Evolutionary conservation across 1,140 invertebrate species (phyloP).

Genomic region (Drosophila virilis): DNA sequence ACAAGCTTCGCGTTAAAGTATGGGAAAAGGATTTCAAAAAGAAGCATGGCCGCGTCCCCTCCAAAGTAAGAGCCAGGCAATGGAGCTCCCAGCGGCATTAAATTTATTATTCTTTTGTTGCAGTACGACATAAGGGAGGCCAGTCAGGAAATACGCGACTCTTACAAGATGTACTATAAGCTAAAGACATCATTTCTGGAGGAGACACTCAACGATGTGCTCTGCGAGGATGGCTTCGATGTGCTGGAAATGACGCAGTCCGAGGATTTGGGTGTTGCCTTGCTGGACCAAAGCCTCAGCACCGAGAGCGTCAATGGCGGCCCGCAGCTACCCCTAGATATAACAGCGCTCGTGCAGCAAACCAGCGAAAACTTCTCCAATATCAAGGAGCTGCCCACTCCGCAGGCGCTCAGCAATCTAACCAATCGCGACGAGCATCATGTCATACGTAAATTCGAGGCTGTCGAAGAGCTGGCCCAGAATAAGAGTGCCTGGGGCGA

Average conservation of each 20-base stretch:
- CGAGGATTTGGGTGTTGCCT: conserved; percentile 58
- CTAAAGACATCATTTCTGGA: conserved; percentile 90
- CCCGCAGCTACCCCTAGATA: conserved; percentile 64
- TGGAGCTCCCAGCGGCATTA: neutral
- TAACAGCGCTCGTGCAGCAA: conserved; percentile 55
- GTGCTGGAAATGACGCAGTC: conserved; percentile 81
- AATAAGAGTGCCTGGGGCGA: conserved; percentile 86
- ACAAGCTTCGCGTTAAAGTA: conserved; percentile 89
- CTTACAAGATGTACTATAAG: conserved; percentile 92
- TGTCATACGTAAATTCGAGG: conserved; percentile 68
- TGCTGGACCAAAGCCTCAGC: conserved; percentile 30
- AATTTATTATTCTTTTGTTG: neutral
- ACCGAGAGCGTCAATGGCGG: conserved; percentile 56
- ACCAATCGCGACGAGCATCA: conserved; percentile 65
- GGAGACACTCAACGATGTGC: conserved; percentile 87
- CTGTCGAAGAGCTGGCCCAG: conserved; percentile 66
- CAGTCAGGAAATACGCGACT: conserved; percentile 88
- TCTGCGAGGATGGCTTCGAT: conserved; percentile 82
- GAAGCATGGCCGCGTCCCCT: conserved; percentile 88
- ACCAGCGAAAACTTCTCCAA: conserved; percentile 43
- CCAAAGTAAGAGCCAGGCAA: conserved; percentile 86
- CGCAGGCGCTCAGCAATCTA: conserved; percentile 53
- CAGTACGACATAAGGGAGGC: conserved; percentile 92
- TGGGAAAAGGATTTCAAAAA: conserved; percentile 92
- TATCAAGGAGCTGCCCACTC: conserved; percentile 31